Conservation (phyloP, 2,888 invertebrate genomes). For the Platycnemis pennipes region DNA sequence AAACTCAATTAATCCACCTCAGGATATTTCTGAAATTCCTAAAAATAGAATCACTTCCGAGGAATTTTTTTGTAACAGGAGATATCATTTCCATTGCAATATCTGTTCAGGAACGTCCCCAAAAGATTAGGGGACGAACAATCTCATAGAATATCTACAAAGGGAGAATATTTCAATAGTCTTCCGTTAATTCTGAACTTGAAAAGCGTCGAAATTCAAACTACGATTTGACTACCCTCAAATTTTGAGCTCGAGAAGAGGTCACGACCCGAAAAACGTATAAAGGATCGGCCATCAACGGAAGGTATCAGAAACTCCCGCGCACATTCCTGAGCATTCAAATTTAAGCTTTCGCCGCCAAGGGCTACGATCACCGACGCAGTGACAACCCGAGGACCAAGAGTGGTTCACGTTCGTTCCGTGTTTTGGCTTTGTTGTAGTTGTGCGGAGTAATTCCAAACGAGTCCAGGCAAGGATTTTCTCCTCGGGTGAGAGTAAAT, state of each 20-base stretch:
- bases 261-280: background rate
- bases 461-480: background rate
- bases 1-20: no score
- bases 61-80: background rate
- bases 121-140: background rate
- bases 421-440: no score
- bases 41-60: no score
- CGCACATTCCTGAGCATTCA: background rate
- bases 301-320: background rate
- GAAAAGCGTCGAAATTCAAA: background rate
- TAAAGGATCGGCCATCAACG: background rate
- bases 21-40: no score
- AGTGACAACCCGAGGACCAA: background rate
- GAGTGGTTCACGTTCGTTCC: background rate
- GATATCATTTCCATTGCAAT: background rate
- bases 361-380: background rate
- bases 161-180: background rate
- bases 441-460: no score
- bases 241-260: background rate
- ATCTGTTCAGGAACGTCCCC: no score
- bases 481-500: background rate
- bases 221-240: background rate
- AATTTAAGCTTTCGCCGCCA: background rate
- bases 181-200: background rate
- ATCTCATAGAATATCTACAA: background rate